Percentiles rank a stretch among this genome's conserved stretches.
Evolutionary conservation across 2,888 invertebrate species (phyloP).

Genomic region (Lacanobia wlatinum): DNA sequence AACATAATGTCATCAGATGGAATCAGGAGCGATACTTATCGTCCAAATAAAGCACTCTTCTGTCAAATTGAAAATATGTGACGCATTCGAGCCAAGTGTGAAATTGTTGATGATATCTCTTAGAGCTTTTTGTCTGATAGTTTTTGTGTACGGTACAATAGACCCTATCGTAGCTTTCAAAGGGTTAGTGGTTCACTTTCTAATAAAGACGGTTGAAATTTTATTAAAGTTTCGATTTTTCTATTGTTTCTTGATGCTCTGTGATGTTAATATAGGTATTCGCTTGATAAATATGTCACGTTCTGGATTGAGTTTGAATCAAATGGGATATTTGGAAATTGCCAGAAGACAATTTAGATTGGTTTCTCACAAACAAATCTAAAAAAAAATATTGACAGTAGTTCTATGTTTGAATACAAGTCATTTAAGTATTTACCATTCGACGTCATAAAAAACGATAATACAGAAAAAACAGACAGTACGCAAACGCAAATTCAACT

Average conservation of each 20-base stretch:
- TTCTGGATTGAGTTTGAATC: too few species aligned
- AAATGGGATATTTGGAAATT: too few species aligned
- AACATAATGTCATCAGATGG: conserved; percentile 79
- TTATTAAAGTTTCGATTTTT: conserved; percentile 45
- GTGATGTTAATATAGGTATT: too few species aligned
- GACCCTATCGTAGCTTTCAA: conserved; percentile 51
- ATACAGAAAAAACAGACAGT: conserved; percentile 38
- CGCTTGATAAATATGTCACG: too few species aligned
- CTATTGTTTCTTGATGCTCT: neutral
- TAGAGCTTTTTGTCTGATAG: conserved; percentile 72
- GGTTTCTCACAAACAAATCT: too few species aligned
- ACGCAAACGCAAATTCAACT: conserved; percentile 82
- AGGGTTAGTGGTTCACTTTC: conserved; percentile 59
- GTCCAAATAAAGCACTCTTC: conserved; percentile 80
- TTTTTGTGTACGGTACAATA: conserved; percentile 69
- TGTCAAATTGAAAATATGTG: conserved; percentile 77
- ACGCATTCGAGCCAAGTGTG: conserved; percentile 82
- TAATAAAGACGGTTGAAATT: conserved; percentile 52
- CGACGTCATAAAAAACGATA: conserved; percentile 9
- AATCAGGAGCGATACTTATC: conserved; percentile 83
- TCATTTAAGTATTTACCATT: conserved; percentile 15
- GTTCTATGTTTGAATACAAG: neutral
- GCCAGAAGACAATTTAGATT: too few species aligned
- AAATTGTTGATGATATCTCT: conserved; percentile 86
- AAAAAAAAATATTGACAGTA: too few species aligned